A percentile compares a stretch with the other conserved stretches of the same genome.
phyloP scores from a whole-genome alignment of 2,888 invertebrate genomes.

The Lycaena phlaeas region DNA sequence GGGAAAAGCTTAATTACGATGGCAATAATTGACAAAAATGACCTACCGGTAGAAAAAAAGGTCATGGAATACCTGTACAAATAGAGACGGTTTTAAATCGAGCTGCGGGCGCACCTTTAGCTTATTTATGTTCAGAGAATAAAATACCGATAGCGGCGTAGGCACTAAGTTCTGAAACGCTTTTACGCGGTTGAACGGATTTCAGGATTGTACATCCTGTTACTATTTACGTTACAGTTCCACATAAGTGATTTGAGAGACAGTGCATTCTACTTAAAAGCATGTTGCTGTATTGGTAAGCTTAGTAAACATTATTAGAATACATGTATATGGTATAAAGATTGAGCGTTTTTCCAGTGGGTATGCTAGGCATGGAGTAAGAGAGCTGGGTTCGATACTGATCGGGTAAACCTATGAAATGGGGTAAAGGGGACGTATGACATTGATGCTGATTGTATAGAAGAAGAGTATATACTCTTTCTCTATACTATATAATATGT shows the following conservation, averaged over 20 bases:
- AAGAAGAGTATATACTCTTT: too few species aligned
- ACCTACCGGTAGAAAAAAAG: neutral
- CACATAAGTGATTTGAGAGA: conserved; percentile 2
- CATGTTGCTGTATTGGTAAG: too few species aligned
- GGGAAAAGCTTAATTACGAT: too few species aligned
- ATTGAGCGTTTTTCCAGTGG: too few species aligned
- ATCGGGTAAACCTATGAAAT: too few species aligned
- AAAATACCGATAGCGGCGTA: conserved; percentile 4
- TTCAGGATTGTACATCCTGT: conserved; percentile 7
- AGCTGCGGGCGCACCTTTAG: neutral
- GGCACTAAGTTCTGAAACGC: conserved; percentile 10
- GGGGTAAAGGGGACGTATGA: too few species aligned
- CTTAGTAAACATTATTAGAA: too few species aligned
- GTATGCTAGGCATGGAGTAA: too few species aligned
- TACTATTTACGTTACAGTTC: conserved; percentile 13
- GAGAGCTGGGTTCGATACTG: too few species aligned
- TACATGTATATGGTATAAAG: too few species aligned
- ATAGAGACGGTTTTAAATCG: neutral
- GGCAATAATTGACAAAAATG: neutral
- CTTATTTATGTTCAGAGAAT: conserved; percentile 7
- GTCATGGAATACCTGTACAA: neutral
- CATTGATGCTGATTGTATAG: too few species aligned
- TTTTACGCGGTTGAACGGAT: conserved; percentile 14
- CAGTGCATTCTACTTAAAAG: neutral
- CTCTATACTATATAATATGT: too few species aligned